Evolutionary conservation across 1,140 invertebrate genomes (phyloP), one percentile per base, ranked within the genome.

Genomic region (Bemisia tabaci): DNA sequence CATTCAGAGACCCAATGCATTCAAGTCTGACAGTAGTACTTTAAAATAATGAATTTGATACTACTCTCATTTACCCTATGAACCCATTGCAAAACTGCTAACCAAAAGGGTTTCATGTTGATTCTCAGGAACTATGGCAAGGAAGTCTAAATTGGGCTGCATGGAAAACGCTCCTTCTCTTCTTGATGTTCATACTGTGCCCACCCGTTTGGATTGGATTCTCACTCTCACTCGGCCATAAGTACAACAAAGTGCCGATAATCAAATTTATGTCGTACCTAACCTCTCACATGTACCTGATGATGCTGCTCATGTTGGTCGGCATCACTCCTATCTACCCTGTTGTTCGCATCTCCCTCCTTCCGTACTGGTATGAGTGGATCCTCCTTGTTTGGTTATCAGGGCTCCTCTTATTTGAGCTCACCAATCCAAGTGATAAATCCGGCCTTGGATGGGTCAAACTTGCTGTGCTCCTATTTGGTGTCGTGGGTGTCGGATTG

Each of bases 211-310:
- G 97, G 97, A 81, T 99, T 64, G 86, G 91, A 12, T 96, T 98
- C 77, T 97, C 95, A 39, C 83, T 98, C 71, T 96, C 96, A 12
- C 79, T 98, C 70, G 92, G 92, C 23, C 94, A 96, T 79, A 91
- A 91, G 77, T 97, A 95, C 78, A 92, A 95, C 82, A 94, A 92
- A 80, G 87, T 91, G 72, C 97, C 97, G 22, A 97, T 99, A 71
- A 97, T 99, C 73, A 98, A 98, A 79, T 99, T 99, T 77, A 97
- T 98, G 91, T 96, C 95, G 17, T 97, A 98, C 79, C 83, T 99
- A 63, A 97, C 96, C 0, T 98, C 97, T 0, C 97, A 99, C 80
- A 88, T 98, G 70, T 97, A 97, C 78, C 85, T 99, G 64, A 97
- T 98, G 87, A 79, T 94, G 62, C 86, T 98, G 69, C 85, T 98